These are phyloP conservation scores for Harpagifer antarcticus DNA, from an alignment of 2,797 vertebrate species.

Conservation along the genomic window DNA sequence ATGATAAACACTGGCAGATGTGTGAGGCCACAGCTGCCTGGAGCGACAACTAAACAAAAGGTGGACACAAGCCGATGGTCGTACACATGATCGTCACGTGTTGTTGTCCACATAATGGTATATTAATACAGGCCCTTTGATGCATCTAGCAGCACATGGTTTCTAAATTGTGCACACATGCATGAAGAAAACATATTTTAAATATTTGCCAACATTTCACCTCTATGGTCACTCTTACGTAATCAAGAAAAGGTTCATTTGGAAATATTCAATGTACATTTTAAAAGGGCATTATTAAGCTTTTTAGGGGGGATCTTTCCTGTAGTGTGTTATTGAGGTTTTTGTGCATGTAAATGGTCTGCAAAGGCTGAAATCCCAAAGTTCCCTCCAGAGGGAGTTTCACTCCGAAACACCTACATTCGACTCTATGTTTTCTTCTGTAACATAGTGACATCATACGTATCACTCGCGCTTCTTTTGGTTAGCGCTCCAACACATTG, in stretches of 20 bases:
- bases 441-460: too few species aligned
- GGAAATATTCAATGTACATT: too few species aligned
- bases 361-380: too few species aligned
- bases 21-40: conserved; percentile 54
- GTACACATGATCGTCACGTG: conserved; percentile 41
- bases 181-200: neutral
- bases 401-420: too few species aligned
- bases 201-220: conserved; percentile 12
- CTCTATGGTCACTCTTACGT: neutral
- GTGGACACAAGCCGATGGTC: conserved; percentile 49
- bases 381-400: too few species aligned
- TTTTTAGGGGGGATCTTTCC: too few species aligned
- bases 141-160: conserved; percentile 9
- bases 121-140: neutral
- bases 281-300: too few species aligned
- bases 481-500: too few species aligned
- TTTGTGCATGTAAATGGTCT: too few species aligned
- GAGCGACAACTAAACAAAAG: conserved; percentile 57
- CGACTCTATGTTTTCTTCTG: too few species aligned
- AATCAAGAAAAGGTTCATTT: neutral
- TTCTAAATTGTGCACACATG: neutral
- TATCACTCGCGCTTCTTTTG: too few species aligned
- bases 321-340: too few species aligned
- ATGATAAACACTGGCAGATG: conserved; percentile 46
- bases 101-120: conserved; percentile 14